Percentiles rank a stretch among this genome's conserved stretches.
These are phyloP conservation scores for Anolis apletophallus DNA, from an alignment of 2,797 vertebrate genomes.

Conservation along the genomic window DNA sequence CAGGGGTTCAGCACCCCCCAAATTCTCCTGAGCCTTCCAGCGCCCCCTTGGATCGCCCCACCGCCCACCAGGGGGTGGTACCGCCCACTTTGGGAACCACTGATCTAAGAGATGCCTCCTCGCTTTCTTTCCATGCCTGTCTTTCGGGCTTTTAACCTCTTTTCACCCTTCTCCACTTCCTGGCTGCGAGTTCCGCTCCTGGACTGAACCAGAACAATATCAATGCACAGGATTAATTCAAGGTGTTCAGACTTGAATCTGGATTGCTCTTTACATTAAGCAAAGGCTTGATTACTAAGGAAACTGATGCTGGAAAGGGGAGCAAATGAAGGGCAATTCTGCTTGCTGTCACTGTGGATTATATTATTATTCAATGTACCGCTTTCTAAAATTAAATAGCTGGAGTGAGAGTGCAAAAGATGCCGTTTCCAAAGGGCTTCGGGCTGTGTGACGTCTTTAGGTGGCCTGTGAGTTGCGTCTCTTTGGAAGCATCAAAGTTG, in stretches of 20 bases:
- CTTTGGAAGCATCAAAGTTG: too few species aligned
- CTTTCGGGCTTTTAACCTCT: not conserved
- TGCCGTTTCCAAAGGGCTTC: not conserved
- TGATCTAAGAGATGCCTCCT: slow-evolving; percentile 74
- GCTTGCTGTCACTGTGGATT: too few species aligned
- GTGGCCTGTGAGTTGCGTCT: too few species aligned
- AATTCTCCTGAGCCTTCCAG: too few species aligned
- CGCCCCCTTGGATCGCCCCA: too few species aligned
- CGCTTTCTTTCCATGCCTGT: not conserved
- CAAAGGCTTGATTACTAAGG: too few species aligned
- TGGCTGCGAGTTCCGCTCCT: slow-evolving; percentile 33
- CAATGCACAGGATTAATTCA: not conserved
- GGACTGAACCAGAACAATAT: not conserved
- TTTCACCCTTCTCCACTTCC: not conserved
- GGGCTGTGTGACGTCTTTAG: not conserved
- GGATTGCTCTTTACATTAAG: not conserved
- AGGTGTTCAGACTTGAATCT: not conserved
- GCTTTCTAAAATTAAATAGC: not conserved
- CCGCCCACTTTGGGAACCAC: too few species aligned
- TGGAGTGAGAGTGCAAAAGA: not conserved
- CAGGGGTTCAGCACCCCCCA: too few species aligned
- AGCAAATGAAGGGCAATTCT: too few species aligned
- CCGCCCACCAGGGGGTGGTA: too few species aligned
- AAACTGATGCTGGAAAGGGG: too few species aligned
- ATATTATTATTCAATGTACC: too few species aligned